Evolutionary conservation across 2,113 vertebrate genomes (phyloP), one percentile per base, ranked within the genome.

Genomic region (Heptranchias perlo): DNA sequence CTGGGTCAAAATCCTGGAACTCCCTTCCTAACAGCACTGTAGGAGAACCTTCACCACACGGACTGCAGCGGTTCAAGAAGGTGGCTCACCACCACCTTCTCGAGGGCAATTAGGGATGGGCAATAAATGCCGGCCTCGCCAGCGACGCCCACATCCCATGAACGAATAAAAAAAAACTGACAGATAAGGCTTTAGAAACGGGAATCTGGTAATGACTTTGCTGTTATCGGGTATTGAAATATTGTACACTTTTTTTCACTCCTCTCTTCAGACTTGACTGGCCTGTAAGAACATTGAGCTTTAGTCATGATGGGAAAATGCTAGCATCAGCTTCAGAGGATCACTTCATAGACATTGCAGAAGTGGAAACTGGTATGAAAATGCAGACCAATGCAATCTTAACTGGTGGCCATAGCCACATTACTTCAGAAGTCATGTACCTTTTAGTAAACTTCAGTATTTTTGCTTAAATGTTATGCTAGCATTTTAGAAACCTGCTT

Each of bases 271-370:
- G 99, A 96, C 97, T 99, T 14, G 99, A 99, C 97, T 99, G 99
- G 99, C 99, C 99, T 0, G 99, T 99, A 96, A 98, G 99, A 96
- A 99, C 99, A 0, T 97, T 99, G 96, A 99, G 99, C 97, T 99
- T 99, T 96, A 99, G 99, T 97, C 99, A 99, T 0, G 99, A 99
- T 94, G 99, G 99, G 28, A 99, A 99, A 97, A 99, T 99, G 99
- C 97, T 99, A 97, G 99, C 99, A 0, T 99, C 99, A 0, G 99
- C 99, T 0, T 99, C 99, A 0, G 99, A 99, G 97, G 99, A 99
- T 97, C 99, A 99, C 96, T 99, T 99, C 97, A 99, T 99, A 61
- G 99, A 99, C 97, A 99, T 99, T 58, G 99, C 99, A 0, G 99
- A 99, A 96, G 99, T 99, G 95, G 99, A 99, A 96, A 99, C 99